Conservation (phyloP, 2,888 invertebrate species). For the Dryobota labecula region DNA sequence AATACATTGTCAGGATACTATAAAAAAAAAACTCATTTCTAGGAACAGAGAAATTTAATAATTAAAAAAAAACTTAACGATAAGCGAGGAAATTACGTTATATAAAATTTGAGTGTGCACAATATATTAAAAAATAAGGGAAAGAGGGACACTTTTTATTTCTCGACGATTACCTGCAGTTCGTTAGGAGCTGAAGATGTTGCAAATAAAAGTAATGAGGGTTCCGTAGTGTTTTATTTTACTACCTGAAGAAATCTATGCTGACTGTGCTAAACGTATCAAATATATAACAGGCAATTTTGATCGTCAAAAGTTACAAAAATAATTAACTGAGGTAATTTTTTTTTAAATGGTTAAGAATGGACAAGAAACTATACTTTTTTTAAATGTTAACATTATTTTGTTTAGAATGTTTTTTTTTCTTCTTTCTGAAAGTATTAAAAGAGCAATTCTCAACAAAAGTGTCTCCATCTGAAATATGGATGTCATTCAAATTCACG, state of each 20-base stretch:
- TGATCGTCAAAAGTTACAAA: too few species aligned
- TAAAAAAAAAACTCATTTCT: neutral
- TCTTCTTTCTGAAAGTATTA: too few species aligned
- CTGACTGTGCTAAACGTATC: constrained; percentile 1
- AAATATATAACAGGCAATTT: too few species aligned
- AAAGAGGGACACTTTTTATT: constrained; percentile 38
- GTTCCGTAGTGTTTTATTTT: constrained; percentile 41
- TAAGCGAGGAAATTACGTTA: constrained; percentile 21
- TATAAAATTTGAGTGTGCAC: constrained; percentile 45
- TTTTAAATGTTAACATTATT: too few species aligned
- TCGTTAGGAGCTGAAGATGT: constrained; percentile 37
- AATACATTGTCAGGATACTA: neutral
- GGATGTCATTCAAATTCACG: too few species aligned
- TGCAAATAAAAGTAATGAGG: constrained; percentile 17
- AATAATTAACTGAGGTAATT: too few species aligned
- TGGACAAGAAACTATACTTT: too few species aligned
- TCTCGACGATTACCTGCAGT: constrained; percentile 50
- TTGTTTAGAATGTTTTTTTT: too few species aligned
- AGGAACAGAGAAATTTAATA: neutral
- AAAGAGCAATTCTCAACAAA: too few species aligned
- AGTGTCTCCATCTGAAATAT: too few species aligned
- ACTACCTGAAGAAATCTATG: constrained; percentile 2
- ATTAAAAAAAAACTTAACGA: neutral
- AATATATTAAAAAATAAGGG: constrained; percentile 46
- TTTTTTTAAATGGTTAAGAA: too few species aligned